Base-by-base conservation (phyloP, 2,113 vertebrate species). In the Notothenia rossii region DNA sequence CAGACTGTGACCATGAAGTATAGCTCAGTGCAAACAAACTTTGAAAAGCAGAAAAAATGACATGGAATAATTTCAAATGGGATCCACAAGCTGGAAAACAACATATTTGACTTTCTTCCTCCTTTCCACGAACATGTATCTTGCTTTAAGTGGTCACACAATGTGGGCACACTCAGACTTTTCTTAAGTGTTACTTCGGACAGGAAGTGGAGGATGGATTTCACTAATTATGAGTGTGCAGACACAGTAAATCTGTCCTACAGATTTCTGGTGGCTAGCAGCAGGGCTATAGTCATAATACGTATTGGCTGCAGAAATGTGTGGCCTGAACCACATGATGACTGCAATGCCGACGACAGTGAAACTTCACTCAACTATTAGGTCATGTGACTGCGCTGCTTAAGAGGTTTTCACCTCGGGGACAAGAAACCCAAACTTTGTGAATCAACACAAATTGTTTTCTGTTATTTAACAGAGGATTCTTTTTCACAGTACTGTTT, bases 181-280 rank as follows among this genome's bases (percentile, higher is more conserved):
- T 81, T 56, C 50, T 17, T 53, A 79, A 81, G 83, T 46, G 76
- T 77, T 83, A 53, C 65, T 88, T 82, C 75, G 15, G 59, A 68
- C 67, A 79, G 80, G 75, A 80, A 88, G 79, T 67, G 65, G 73
- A 81, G 72, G 80, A 88, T 83, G 25, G 77, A 87, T 82, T 88
- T 87, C 75, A 78, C 73, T 67, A 79, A 46, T 84, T 67, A 64
- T 73, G 75, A 79, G 49, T 60, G 72, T 7, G 17, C 61, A 72
- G 36, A 76, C 77, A 72, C 77, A 72, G 69, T 68, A 70, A 77
- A 83, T 84, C 74, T 75, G 71, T 89, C 76, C 76, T 63, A 77
- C 68, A 79, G 68, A 84, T 82, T 84, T 85, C 74, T 82, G 82
- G 49, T 74, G 82, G 75, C 75, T 49, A 2, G 55, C 81, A 83